Conservation (phyloP, 2,113 vertebrate genomes). For the Pomatostomus ruficeps region DNA sequence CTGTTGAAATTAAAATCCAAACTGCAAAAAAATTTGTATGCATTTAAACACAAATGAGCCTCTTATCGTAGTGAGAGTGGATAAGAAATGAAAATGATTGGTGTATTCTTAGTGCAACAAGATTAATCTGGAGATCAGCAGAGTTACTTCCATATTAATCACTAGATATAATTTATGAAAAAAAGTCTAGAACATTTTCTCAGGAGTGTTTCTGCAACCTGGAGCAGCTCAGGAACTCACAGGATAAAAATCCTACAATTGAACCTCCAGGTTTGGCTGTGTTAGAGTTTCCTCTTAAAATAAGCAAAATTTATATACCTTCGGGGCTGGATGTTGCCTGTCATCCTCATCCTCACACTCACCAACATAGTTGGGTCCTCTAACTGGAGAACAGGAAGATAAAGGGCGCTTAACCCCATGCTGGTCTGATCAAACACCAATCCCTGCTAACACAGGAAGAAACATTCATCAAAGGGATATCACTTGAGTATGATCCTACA, state of each 20-base stretch:
- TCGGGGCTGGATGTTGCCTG: neutral
- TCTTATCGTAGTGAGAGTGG: neutral
- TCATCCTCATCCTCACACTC: neutral
- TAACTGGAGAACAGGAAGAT: neutral
- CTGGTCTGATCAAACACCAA: constrained; percentile 41
- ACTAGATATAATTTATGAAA: neutral
- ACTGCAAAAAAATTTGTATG: neutral
- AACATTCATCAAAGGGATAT: constrained; percentile 53
- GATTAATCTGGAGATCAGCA: neutral
- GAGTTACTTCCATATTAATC: neutral
- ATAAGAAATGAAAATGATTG: neutral
- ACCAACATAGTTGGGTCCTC: neutral
- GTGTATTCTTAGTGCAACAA: neutral
- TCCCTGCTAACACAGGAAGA: constrained; percentile 52
- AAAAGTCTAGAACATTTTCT: neutral
- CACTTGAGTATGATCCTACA: constrained; percentile 31
- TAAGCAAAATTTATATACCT: neutral
- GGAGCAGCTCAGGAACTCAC: neutral
- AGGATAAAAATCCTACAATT: neutral
- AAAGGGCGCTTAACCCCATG: constrained; percentile 36
- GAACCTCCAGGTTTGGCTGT: neutral
- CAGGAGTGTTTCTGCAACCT: neutral
- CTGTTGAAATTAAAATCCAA: neutral
- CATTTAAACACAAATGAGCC: neutral
- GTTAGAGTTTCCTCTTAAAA: neutral